These are phyloP conservation scores for Sweltsa coloradensis DNA, from an alignment of 1,140 invertebrate genomes.

Conservation along the genomic window DNA sequence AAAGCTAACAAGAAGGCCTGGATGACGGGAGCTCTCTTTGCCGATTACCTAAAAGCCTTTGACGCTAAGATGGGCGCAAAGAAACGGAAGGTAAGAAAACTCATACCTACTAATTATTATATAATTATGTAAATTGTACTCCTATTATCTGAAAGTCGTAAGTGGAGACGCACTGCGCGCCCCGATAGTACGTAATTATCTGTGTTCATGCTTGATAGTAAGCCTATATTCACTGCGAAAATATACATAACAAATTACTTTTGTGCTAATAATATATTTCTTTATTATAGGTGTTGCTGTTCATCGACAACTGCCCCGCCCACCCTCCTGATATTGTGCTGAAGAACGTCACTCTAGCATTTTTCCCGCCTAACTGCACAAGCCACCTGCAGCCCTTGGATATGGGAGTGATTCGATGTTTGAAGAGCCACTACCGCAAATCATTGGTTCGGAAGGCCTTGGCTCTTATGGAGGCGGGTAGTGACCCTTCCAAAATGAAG, in stretches of 20 bases:
- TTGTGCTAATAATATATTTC: no score
- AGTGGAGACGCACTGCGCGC: no score
- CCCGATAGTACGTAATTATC: no score
- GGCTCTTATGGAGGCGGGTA: not conserved
- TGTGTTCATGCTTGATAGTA: no score
- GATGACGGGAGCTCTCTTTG: no score
- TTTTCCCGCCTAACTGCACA: conserved; percentile 3
- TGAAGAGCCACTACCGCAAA: not conserved
- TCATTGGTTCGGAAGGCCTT: not conserved
- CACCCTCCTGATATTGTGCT: conserved; percentile 4
- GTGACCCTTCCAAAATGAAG: not conserved
- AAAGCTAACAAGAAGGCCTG: conserved; percentile 30
- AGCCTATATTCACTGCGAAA: no score
- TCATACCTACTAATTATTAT: no score
- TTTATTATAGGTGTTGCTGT: no score
- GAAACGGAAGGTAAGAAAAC: conserved; percentile 16
- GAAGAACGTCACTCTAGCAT: not conserved
- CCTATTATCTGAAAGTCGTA: no score
- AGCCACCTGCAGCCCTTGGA: conserved; percentile 5
- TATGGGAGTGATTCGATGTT: not conserved
- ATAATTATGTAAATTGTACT: no score
- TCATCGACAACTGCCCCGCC: conserved; percentile 15
- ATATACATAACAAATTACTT: no score
- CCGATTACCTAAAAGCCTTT: conserved; percentile 32
- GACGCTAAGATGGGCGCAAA: conserved; percentile 18